These are phyloP conservation scores for Loris lydekkerianus DNA, from an alignment of 2,797 vertebrate species.

Conservation along the genomic window DNA sequence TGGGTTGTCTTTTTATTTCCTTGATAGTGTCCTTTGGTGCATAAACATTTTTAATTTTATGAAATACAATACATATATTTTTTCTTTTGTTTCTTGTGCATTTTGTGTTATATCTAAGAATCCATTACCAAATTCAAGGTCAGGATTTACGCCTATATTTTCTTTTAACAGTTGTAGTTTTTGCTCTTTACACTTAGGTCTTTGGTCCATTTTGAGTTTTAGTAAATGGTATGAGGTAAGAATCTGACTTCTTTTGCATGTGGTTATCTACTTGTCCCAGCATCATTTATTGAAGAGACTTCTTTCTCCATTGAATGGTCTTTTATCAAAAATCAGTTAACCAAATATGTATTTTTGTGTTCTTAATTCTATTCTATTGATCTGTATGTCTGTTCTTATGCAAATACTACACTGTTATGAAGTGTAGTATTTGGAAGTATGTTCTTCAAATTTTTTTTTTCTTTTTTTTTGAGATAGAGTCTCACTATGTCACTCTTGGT, in stretches of 20 bases:
- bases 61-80: background rate
- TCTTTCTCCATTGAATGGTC: background rate
- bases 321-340: background rate
- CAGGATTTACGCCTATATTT: background rate
- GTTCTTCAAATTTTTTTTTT: background rate
- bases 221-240: background rate
- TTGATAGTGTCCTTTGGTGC: background rate
- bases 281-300: background rate
- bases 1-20: background rate
- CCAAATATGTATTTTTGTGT: background rate
- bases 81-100: background rate
- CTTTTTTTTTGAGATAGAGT: background rate
- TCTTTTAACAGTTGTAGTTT: background rate
- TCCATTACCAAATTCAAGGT: background rate
- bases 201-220: slow-evolving; percentile 40
- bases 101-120: slow-evolving; percentile 27
- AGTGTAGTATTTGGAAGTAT: background rate
- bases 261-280: background rate
- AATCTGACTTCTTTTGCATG: background rate
- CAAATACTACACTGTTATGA: background rate
- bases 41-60: slow-evolving; percentile 12
- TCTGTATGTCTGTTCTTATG: background rate
- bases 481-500: too few relatives aligned
- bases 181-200: background rate
- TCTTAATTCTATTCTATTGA: background rate